Evolutionary conservation across 2,888 invertebrate species (phyloP), one percentile per base, ranked within the genome.

Genomic region (Cepaea hortensis): DNA sequence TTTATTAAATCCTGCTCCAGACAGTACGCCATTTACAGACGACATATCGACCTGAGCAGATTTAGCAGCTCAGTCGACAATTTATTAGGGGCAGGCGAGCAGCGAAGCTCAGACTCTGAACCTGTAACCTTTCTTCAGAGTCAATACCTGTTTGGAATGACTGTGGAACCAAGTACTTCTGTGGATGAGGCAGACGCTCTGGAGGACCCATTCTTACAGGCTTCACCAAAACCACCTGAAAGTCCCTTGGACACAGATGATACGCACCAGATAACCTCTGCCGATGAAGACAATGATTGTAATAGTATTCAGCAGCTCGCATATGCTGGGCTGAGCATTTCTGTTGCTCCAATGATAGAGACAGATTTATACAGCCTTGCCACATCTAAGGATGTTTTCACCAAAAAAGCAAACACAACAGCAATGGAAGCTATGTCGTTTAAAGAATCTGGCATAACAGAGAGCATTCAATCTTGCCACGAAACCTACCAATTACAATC

Each of bases 51-150:
- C 23, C 20, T 82, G 68, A 86, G 76, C 76, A 81, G 73, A 18
- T 86, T 86, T 50, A 86, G 86, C 82, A 86, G 86, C 20, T 86
- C 86, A 0, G 86, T 86, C 3, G 86, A 86, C n/a, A 76, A 82
- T 48, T 7, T 86, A 35, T 6, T 72, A n/a, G 46, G 5, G 5
- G 9, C 7, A 9, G 62, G 50, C 15, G 61, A 81, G 3, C 61
- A 73, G n/a, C 62, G 48, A 35, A 73, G 11, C 13, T 23, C 73
- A 61, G 55, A 65, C 0, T 79, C 68, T 68, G 79, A 55, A 70
- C 55, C 68, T 70, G 20, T 15, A 3, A n/a, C 61, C 4, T 62
- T 35, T 61, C 55, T 4, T 13, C 61, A 73, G 46, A 81, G 81
- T 62, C 85, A 80, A 9, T 85, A 70, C 65, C 18, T 84, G 48